Evolutionary conservation across 2,113 vertebrate genomes (phyloP).

Genomic region (Myiopsitta monachus): DNA sequence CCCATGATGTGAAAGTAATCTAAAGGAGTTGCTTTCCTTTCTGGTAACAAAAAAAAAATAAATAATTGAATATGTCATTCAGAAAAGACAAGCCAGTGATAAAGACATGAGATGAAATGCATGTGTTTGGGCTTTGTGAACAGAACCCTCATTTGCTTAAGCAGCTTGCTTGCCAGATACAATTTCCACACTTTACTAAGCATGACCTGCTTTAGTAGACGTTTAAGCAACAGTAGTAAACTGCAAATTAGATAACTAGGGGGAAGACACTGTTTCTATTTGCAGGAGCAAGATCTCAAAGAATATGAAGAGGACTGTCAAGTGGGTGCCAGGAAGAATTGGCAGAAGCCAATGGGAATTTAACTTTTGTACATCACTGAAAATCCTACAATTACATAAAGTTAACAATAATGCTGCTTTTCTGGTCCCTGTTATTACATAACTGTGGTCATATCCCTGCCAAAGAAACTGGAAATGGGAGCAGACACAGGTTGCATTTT

Average conservation of each 20-base stretch:
- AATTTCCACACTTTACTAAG: constrained; percentile 58
- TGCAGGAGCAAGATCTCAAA: constrained; percentile 20
- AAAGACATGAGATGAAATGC: neutral
- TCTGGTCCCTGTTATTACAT: neutral
- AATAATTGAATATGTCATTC: neutral
- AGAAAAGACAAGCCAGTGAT: neutral
- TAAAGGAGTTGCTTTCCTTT: neutral
- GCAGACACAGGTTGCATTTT: constrained; percentile 7
- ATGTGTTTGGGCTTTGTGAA: neutral
- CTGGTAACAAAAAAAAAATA: neutral
- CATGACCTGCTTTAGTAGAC: constrained; percentile 47
- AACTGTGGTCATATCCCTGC: neutral
- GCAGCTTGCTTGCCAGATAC: constrained; percentile 53
- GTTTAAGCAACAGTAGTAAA: constrained; percentile 29
- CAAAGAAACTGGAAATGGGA: constrained; percentile 21
- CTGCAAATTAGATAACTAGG: constrained; percentile 25
- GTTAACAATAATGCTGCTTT: constrained; percentile 28
- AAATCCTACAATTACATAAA: constrained; percentile 19
- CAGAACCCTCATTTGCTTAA: constrained; percentile 50
- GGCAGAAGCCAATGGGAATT: neutral
- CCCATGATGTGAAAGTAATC: neutral
- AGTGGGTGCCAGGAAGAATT: neutral
- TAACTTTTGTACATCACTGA: neutral
- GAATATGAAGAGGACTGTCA: neutral
- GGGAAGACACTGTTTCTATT: constrained; percentile 29